phyloP scores from a whole-genome alignment of 1,140 invertebrate species.

The Drosophila ogumai region DNA sequence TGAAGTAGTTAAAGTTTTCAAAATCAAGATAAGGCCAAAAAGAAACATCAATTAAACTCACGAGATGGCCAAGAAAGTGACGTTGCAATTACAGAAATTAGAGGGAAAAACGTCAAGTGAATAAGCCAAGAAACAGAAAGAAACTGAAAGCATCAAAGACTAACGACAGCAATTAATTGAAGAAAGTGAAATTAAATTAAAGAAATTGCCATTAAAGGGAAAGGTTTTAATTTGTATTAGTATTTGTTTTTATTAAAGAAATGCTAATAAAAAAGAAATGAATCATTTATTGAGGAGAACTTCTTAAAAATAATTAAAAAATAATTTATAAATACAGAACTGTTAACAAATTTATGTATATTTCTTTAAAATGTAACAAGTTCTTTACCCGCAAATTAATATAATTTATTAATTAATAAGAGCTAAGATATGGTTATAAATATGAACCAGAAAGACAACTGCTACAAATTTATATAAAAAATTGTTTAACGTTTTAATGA shows the following conservation, averaged over 20 bases:
- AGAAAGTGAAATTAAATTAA: slow-evolving; percentile 20
- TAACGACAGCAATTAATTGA: slow-evolving; percentile 21
- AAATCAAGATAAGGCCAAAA: slow-evolving; percentile 14
- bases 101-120: slow-evolving; percentile 6
- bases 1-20: slow-evolving; percentile 2
- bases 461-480: background rate
- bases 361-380: background rate
- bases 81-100: slow-evolving; percentile 16
- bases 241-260: too few relatives aligned
- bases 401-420: slow-evolving; percentile 1
- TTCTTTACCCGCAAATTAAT: background rate
- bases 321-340: too few relatives aligned
- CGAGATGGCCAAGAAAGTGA: slow-evolving; percentile 26
- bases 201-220: slow-evolving; percentile 6
- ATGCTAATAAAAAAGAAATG: background rate
- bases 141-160: slow-evolving; percentile 3
- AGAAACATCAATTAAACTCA: slow-evolving; percentile 24
- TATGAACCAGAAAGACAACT: background rate
- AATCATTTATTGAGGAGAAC: too few relatives aligned
- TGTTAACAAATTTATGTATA: too few relatives aligned
- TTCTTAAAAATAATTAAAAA: background rate
- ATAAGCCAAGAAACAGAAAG: slow-evolving; percentile 14
- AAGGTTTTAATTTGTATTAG: too few relatives aligned
- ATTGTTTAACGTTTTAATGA: background rate
- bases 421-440: background rate